Evolutionary conservation across 2,113 vertebrate species (phyloP).

Genomic region (Stomatorhinus ivindoensis): DNA sequence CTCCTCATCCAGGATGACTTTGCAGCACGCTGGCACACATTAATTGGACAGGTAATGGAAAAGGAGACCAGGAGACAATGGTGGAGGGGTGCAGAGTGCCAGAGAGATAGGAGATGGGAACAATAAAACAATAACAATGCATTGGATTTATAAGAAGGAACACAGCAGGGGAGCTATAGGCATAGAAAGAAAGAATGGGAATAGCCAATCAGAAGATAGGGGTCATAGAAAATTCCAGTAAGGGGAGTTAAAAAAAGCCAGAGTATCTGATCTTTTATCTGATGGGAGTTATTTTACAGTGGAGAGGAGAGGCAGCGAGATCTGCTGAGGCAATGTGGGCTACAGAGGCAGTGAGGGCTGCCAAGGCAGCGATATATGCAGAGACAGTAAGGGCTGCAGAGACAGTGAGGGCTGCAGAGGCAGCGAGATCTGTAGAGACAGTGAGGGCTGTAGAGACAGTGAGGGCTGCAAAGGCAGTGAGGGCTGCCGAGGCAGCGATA

Average conservation of each 20-base stretch:
- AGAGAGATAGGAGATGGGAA: neutral
- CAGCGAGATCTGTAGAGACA: no score
- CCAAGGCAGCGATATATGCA: no score
- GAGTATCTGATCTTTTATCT: slow-evolving; percentile 50
- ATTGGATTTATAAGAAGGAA: neutral
- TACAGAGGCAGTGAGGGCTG: neutral
- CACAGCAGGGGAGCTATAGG: neutral
- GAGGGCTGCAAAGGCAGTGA: neutral
- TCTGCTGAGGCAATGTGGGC: neutral
- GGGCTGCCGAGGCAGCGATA: no score
- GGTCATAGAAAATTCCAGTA: slow-evolving; percentile 29
- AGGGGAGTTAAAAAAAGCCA: slow-evolving; percentile 28
- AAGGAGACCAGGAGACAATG: slow-evolving; percentile 14
- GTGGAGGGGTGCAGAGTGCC: neutral
- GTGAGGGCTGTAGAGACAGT: no score
- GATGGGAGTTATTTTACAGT: slow-evolving; percentile 32
- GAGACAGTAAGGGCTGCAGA: no score
- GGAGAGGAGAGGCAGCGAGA: slow-evolving; percentile 22
- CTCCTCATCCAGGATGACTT: neutral
- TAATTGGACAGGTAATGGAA: slow-evolving; percentile 20
- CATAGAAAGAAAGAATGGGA: neutral
- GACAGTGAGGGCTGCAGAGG: no score
- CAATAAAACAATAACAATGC: neutral
- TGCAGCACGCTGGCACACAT: neutral
- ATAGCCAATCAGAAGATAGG: slow-evolving; percentile 4